Evolutionary conservation across 2,888 invertebrate genomes (phyloP), one percentile per base, ranked within the genome.

Genomic region (Embidobia sp.): DNA sequence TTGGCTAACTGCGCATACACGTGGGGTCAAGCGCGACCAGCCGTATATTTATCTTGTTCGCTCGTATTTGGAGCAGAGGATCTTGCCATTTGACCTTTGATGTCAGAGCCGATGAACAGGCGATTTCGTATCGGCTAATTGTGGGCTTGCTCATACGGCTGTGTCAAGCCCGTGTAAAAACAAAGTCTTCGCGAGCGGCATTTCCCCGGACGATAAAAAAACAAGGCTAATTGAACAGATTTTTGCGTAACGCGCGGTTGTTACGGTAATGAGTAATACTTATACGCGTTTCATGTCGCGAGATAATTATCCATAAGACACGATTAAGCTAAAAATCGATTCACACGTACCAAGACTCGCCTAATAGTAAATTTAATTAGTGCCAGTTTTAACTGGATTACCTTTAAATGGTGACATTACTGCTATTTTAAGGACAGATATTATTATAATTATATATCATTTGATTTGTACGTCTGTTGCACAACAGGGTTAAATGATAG

Each of bases 1-100:
- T 79, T 82, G 79, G 63, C 82, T 78, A 77, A 79, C 80, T 81
- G 73, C 73, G 78, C 76, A 59, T 33, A 59, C 48, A 59, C 59
- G 49, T 15, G 26, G 42, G 69, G 59, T 59, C 59, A 69, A 59
- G 26, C 40, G 33, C 29, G 42, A 33, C 59, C 7, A 26, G 49
- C 42, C 26, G 29, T 69, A 59, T 59, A 59, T 69, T 69, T 69
- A 69, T 69, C 69, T 59, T 33, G 69, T 67, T 55, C 18, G 10
- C 4, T 57, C 37, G 55, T 57, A 67, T 67, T 67, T 66, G 35
- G 66, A 55, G 64, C 53, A 53, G 26, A 10, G 26, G 44, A 53
- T 44, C 53, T 42, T 7, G 29, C 44, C 46, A 29, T 22, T 48
- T 57, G 67, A 67, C 67, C 67, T 69, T 69, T 69, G 35, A 49